Evolutionary conservation across 2,797 vertebrate species (phyloP), one percentile per base, ranked within the genome.

Genomic region (Melanotaenia nigrans): DNA sequence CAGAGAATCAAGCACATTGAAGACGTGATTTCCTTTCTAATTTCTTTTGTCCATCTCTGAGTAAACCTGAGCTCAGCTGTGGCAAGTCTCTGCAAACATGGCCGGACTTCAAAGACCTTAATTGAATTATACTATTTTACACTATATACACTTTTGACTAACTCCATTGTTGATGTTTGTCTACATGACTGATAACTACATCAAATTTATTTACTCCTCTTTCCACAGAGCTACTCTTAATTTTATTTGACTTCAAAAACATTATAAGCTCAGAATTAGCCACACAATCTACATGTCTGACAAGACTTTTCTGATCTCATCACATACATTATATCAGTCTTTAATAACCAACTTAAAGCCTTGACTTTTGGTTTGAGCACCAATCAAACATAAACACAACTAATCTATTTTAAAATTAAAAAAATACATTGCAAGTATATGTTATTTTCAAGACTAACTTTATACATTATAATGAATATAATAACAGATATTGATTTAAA

Each of bases 201-300:
- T 65, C 12, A 57, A 38, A 60, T 68, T 68, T 32, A 49, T n/a
- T 22, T 47, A 30, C 13, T 25, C 32, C 25, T 28, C 47, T 61
- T 73, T 22, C 7, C 36, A 5, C 28, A 45, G 56, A 77, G 65
- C 73, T 61, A 57, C 35, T 24, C 33, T 32, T 69, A 58, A 67
- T 77, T 66, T 59, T 24, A 73, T 70, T 45, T 45, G 62, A 72
- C 45, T 45, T 32, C 33, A 58, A 4, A 36, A 38, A 24, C 40
- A 42, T 69, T 55, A 93, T 87, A 87, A 90, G 92, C 84, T 93
- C 88, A 93, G 90, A 90, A 87, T 86, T 91, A 93, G 94, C 51
- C 24, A 22, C 61, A 12, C 1, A 1, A 65, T 65, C 63, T 42
- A 33, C 47, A 89, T 92, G 85, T 88, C 84, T 90, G 68, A 81